Base-by-base conservation (phyloP, 2,888 invertebrate genomes). In the Drosophila vallismaia region DNA sequence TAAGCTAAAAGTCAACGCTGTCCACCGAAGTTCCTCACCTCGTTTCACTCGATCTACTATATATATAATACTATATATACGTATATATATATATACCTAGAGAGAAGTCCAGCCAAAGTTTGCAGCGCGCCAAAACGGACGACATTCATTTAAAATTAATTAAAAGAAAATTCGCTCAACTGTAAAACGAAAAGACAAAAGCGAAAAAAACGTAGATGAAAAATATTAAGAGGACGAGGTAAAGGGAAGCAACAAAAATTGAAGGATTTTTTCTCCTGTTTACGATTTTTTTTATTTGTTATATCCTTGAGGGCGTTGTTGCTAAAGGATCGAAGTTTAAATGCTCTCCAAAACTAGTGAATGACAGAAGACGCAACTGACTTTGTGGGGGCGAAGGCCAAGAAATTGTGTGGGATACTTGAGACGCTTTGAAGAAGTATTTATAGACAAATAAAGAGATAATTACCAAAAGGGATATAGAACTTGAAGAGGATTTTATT, bases 91-190 rank as follows among this genome's bases (percentile, higher is more conserved):
- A 12, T 36, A n/a, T 12, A n/a, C n/a, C n/a, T 36, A 36, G 0
- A n/a, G 36, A 4, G 40, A 50, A 69, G 46, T 46, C 69, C 52
- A 57, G 38, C 19, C 54, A 82, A 82, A 86, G 77, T 83, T 82
- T 77, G 83, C 83, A 77, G 76, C 71, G 86, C 82, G 84, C 77
- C 77, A 88, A 70, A 73, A 53, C 88, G 71, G 83, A 76, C 77
- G 85, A 88, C 87, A 84, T 85, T 87, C 85, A 88, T 85, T 85
- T 85, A 85, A 85, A 85, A 88, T 85, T 85, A 88, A 85, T 85
- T 85, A 85, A 85, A 85, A 88, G 87, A 85, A 88, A 88, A 88
- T 82, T 87, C 86, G 87, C 79, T 87, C 83, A 74, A 85, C 88
- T 87, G 88, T 79, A 66, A 86, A 88, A 74, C 80, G 73, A 66